A percentile compares a stretch with the other conserved stretches of the same genome.
phyloP scores from a whole-genome alignment of 1,140 invertebrate species.

The Zaprionus davidi region DNA sequence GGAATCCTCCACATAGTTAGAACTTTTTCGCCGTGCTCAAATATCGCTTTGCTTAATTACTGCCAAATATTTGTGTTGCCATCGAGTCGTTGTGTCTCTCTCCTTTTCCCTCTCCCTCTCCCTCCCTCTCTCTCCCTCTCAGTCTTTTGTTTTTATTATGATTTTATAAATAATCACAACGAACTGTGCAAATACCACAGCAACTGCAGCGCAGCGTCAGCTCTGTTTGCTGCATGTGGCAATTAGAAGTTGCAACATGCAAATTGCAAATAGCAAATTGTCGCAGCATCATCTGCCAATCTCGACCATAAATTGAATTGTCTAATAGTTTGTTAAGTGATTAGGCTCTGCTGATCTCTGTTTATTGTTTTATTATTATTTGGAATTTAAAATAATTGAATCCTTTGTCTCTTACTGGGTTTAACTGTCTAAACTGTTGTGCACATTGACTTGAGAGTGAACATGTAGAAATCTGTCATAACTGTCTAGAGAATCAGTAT shows the following conservation, averaged over 20 bases:
- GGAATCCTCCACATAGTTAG: neutral
- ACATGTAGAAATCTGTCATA: too few species aligned
- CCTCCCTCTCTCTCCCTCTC: neutral
- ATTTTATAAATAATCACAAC: slow-evolving; percentile 4
- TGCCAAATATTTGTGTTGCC: slow-evolving; percentile 21
- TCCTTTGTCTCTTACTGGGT: neutral
- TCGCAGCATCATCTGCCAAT: neutral
- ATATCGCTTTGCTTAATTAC: slow-evolving; percentile 43
- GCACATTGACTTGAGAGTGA: too few species aligned
- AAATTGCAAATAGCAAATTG: neutral
- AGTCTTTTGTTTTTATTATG: slow-evolving; percentile 6
- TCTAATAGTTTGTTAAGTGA: neutral
- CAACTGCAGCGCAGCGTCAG: neutral
- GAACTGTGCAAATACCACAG: neutral
- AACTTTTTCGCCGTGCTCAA: neutral
- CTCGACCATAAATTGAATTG: neutral
- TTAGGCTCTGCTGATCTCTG: neutral
- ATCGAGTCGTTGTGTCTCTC: neutral
- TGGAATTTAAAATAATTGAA: neutral
- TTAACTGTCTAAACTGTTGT: neutral
- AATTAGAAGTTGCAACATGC: neutral
- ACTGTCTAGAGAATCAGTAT: too few species aligned
- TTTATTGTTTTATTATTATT: neutral
- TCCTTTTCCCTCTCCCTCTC: neutral
- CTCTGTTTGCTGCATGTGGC: neutral